A percentile compares a stretch with the other conserved stretches of the same genome.
phyloP scores from a whole-genome alignment of 35 echinoderm and acorn worm species.

The Stichopus chloronotus region DNA sequence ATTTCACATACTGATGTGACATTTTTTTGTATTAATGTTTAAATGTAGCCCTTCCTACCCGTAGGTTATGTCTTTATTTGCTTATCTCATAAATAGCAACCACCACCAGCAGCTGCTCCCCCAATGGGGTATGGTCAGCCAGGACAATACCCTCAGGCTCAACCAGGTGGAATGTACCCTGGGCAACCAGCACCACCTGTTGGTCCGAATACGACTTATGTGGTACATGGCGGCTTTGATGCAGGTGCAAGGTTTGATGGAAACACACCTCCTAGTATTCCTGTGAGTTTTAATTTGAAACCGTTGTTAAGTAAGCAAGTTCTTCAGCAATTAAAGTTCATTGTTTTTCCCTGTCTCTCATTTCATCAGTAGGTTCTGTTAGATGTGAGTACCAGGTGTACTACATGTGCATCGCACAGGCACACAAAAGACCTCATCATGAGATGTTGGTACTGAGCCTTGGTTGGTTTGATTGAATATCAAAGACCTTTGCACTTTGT shows the following conservation, averaged over 20 bases:
- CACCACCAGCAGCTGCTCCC: constrained; percentile 10
- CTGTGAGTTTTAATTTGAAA: constrained; percentile 63
- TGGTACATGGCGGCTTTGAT: constrained; percentile 91
- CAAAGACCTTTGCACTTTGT: no score
- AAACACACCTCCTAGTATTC: constrained; percentile 71
- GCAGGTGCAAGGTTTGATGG: constrained; percentile 89
- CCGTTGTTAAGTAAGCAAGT: neutral
- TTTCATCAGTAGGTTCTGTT: no score
- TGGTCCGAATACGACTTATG: constrained; percentile 43
- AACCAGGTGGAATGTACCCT: neutral
- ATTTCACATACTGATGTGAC: no score
- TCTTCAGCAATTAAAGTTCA: neutral
- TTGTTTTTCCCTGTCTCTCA: neutral
- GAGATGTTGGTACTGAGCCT: no score
- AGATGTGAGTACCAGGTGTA: no score
- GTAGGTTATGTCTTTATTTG: no score
- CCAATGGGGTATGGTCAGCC: neutral
- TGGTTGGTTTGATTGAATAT: no score
- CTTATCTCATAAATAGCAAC: neutral
- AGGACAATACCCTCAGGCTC: constrained; percentile 4
- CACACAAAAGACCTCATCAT: no score
- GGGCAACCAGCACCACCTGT: neutral
- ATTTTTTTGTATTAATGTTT: no score
- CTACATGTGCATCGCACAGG: no score
- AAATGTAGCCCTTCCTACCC: no score